These are phyloP conservation scores for Tenodera sinensis DNA, from an alignment of 2,888 invertebrate genomes.

Conservation along the genomic window DNA sequence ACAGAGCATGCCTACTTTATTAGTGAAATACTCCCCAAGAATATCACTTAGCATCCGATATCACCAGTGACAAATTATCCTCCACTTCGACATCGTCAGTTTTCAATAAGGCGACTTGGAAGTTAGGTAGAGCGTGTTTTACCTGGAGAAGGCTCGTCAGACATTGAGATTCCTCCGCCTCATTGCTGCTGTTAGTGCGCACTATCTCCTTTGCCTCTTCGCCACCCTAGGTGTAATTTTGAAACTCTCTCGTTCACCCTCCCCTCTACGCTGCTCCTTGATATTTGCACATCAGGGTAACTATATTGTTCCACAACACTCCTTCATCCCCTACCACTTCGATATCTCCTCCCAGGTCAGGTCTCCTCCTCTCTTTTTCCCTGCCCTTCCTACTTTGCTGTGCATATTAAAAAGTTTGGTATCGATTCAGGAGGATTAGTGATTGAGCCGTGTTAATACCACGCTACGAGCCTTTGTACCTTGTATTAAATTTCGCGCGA, in stretches of 20 bases:
- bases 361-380: neutral
- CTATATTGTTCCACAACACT: conserved; percentile 14
- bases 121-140: no score
- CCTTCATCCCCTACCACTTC: neutral
- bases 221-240: conserved; percentile 16
- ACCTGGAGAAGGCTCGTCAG: neutral
- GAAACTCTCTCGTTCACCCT: conserved; percentile 1
- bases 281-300: conserved; percentile 17
- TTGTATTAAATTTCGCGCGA: conserved; percentile 28
- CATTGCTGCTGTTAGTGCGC: neutral
- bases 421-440: conserved; percentile 28
- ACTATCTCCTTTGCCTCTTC: neutral
- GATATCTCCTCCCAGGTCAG: neutral
- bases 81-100: no score
- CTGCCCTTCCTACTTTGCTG: neutral
- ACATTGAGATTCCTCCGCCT: neutral
- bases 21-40: no score
- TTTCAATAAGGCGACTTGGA: no score
- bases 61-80: no score
- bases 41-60: no score
- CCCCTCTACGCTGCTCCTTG: neutral
- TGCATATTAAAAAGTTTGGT: conserved; percentile 28
- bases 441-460: conserved; percentile 27
- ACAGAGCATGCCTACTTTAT: no score
- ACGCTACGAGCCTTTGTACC: conserved; percentile 21